Conservation (phyloP, 2,888 invertebrate genomes). For the Aleiodes leptofemur region DNA sequence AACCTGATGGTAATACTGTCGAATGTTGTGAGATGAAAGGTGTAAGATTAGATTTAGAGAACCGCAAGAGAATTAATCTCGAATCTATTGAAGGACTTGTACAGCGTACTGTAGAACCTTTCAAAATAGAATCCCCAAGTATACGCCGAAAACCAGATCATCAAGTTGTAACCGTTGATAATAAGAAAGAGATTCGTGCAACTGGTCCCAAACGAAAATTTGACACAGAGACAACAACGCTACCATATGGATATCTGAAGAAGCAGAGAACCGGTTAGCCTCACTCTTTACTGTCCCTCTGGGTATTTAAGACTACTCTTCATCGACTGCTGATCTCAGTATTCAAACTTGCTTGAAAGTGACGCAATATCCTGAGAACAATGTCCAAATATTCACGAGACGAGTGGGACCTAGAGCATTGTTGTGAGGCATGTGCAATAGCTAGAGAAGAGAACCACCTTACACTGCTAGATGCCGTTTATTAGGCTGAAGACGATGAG, state of each 20-base stretch:
- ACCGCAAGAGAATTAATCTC: background rate
- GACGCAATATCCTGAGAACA: too few relatives aligned
- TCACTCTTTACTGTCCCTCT: too few relatives aligned
- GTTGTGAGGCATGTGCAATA: too few relatives aligned
- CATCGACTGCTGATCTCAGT: too few relatives aligned
- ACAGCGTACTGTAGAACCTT: background rate
- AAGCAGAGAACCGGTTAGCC: too few relatives aligned
- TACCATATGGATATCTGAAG: background rate
- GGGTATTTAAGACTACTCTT: too few relatives aligned
- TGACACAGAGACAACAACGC: background rate
- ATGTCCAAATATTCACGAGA: too few relatives aligned
- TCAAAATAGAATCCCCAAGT: background rate
- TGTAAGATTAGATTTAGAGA: conserved; percentile 9
- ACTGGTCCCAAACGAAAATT: background rate
- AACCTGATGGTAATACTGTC: background rate
- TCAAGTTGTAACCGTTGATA: background rate
- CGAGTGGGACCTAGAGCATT: too few relatives aligned
- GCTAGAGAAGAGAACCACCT: too few relatives aligned
- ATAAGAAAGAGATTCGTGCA: background rate
- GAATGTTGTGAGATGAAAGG: conserved; percentile 25
- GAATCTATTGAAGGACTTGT: background rate
- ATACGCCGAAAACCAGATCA: conserved; percentile 9
- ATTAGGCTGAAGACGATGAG: too few relatives aligned
- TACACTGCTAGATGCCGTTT: too few relatives aligned
- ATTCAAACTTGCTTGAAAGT: too few relatives aligned